A percentile compares a stretch with the other conserved stretches of the same genome.
These are phyloP conservation scores for Branchinecta sandiegonensis DNA, from an alignment of 2,888 invertebrate genomes.

Conservation along the genomic window DNA sequence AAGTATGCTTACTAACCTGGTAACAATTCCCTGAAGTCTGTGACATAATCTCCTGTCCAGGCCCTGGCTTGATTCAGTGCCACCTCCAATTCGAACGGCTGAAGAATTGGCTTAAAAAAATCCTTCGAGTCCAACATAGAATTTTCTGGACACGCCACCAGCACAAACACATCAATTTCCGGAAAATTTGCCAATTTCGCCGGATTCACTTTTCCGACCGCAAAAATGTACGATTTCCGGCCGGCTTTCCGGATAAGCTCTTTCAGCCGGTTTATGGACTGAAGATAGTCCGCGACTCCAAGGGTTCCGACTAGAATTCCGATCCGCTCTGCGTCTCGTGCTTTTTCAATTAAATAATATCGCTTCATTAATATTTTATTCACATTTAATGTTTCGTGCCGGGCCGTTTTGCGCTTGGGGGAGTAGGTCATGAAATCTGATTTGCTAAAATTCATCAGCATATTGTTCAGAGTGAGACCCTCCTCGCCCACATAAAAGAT, in stretches of 20 bases:
- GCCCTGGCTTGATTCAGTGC: slow-evolving; percentile 41
- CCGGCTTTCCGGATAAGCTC: slow-evolving; percentile 53
- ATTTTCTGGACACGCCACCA: slow-evolving; percentile 82
- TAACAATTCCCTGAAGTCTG: slow-evolving; percentile 59
- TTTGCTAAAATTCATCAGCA: slow-evolving; percentile 36
- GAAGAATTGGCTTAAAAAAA: slow-evolving; percentile 75
- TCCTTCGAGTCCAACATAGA: slow-evolving; percentile 65
- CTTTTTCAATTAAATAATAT: slow-evolving; percentile 70
- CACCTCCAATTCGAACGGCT: slow-evolving; percentile 78
- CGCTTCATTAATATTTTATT: slow-evolving; percentile 58
- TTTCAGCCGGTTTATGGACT: slow-evolving; percentile 58
- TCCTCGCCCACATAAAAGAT: slow-evolving; percentile 52
- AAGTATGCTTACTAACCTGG: slow-evolving; percentile 39
- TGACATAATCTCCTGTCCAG: slow-evolving; percentile 44
- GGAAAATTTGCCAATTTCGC: slow-evolving; percentile 90
- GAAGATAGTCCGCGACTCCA: slow-evolving; percentile 60
- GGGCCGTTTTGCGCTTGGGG: slow-evolving; percentile 30
- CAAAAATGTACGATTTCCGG: slow-evolving; percentile 78
- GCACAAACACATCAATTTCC: slow-evolving; percentile 81
- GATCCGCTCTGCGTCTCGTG: slow-evolving; percentile 71
- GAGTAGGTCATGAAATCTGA: slow-evolving; percentile 34
- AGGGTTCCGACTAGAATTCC: slow-evolving; percentile 86
- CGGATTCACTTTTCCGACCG: slow-evolving; percentile 85
- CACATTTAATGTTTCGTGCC: slow-evolving; percentile 29
- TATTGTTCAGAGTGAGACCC: slow-evolving; percentile 48